A percentile compares a stretch with the other conserved stretches of the same genome.
Evolutionary conservation across 2,113 vertebrate genomes (phyloP).

Genomic region (Chloropsis cyanopogon): DNA sequence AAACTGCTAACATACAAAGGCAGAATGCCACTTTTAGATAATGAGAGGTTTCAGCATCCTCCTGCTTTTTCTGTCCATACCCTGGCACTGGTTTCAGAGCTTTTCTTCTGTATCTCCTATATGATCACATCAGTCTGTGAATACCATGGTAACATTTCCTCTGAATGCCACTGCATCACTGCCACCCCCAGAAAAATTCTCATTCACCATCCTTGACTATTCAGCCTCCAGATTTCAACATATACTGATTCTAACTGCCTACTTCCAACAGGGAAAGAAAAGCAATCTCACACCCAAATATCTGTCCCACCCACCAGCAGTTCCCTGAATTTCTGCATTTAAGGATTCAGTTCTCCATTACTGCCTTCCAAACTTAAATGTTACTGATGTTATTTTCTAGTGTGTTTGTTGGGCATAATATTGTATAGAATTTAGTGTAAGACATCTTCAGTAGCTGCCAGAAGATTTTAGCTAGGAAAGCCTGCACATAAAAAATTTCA

Average conservation of each 20-base stretch:
- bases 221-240: constrained; percentile 29
- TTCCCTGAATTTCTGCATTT: background rate
- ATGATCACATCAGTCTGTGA: background rate
- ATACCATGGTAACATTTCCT: constrained; percentile 32
- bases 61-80: background rate
- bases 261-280: background rate
- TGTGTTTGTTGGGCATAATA: background rate
- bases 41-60: background rate
- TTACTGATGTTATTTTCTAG: background rate
- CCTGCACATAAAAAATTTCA: background rate
- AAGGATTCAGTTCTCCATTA: background rate
- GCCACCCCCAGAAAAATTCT: constrained; percentile 46
- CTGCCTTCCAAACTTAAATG: background rate
- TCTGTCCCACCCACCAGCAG: background rate
- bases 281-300: constrained; percentile 7
- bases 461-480: background rate
- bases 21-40: background rate
- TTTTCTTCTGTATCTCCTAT: background rate
- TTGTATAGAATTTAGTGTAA: background rate
- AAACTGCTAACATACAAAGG: background rate
- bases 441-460: background rate
- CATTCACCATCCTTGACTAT: constrained; percentile 44
- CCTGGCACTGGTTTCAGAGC: background rate
- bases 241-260: background rate
- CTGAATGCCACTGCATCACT: constrained; percentile 13